Conservation (phyloP, 2,888 invertebrate genomes). For the Osmoderma eremita region DNA sequence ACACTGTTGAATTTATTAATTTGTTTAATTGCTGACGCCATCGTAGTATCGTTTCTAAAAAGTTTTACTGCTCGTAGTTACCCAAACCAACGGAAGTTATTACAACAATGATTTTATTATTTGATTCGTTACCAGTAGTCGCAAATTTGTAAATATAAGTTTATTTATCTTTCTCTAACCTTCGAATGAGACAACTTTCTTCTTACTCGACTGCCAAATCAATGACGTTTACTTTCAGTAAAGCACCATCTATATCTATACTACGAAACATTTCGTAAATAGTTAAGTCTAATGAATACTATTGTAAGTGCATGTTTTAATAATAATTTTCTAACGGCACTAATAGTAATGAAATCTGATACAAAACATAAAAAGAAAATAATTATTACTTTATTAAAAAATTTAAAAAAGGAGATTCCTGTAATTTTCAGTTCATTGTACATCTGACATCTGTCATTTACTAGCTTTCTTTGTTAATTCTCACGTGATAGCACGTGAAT, state of each 20-base stretch:
- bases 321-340: too few species aligned
- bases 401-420: neutral
- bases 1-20: slow-evolving; percentile 54
- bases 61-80: slow-evolving; percentile 1
- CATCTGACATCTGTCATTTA: slow-evolving; percentile 43
- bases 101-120: slow-evolving; percentile 26
- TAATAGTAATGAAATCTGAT: neutral
- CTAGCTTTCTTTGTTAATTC: slow-evolving; percentile 21
- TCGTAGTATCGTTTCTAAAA: slow-evolving; percentile 43
- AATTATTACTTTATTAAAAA: neutral
- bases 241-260: slow-evolving; percentile 30
- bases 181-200: slow-evolving; percentile 20
- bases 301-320: neutral
- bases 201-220: slow-evolving; percentile 25
- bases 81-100: slow-evolving; percentile 18
- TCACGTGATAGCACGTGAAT: slow-evolving; percentile 64
- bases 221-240: slow-evolving; percentile 22
- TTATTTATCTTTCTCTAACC: slow-evolving; percentile 42
- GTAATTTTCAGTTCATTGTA: neutral
- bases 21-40: slow-evolving; percentile 56
- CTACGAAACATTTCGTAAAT: neutral
- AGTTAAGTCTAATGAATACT: neutral
- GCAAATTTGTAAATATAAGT: slow-evolving; percentile 38
- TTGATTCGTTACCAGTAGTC: slow-evolving; percentile 28
- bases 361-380: neutral